Evolutionary conservation across 2,113 vertebrate species (phyloP), one percentile per base, ranked within the genome.

Genomic region (Anser brachyrhynchus): DNA sequence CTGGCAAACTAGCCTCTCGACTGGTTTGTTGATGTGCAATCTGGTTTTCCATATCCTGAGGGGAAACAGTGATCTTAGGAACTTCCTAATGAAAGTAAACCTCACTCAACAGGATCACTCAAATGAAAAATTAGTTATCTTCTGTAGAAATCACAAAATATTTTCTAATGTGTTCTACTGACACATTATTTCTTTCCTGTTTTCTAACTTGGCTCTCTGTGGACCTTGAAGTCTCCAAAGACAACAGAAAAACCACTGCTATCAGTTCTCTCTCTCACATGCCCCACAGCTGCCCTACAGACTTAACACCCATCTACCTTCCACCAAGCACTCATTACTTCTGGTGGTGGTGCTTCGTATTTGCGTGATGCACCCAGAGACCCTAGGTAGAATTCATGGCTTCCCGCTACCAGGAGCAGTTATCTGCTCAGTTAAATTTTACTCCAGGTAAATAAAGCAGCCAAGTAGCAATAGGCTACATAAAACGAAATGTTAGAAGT

Each of bases 91-190:
- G 37, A 87, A 67, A 89, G 69, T 26, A 57, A 64, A 81, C 71
- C 84, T 90, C 85, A 62, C 72, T 89, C 69, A 33, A n/a, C 57
- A 28, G 46, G 35, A 86, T 84, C 89, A 67, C 64, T 37, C 35
- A 18, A 66, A 74, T 33, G 57, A 89, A 41, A 87, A 64, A 71
- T 35, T 13, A 22, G 1, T 69, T 90, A 49, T 39, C 31, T 64
- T 80, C 72, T 19, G 9, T 4, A 39, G n/a, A 86, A 95, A 75
- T 49, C 21, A 81, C 31, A 57, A 88, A 64, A 43, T 69, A 25
- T 43, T 71, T 88, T 73, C 64, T 91, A 16, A 0, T 33, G 8
- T 57, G 59, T 80, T 92, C 13, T 55, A 16, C 26, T 55, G 35
- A 51, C 14, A 12, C 11, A 10, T 43, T 55, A 10, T 59, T 77